Evolutionary conservation across 2,113 vertebrate species (phyloP).

Genomic region (Ailurus styani): DNA sequence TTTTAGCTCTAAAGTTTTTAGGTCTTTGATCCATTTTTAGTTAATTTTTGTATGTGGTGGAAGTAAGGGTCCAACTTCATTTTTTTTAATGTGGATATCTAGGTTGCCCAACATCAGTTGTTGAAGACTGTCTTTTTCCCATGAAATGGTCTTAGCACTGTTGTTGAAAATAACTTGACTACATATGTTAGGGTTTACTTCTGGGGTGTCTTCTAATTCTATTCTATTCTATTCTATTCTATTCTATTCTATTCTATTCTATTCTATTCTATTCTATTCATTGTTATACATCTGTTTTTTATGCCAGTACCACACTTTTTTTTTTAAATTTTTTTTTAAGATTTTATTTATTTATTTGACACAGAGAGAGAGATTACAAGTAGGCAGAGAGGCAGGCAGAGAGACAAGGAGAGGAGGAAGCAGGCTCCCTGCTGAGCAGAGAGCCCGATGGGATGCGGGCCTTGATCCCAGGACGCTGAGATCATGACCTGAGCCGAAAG

Average conservation of each 20-base stretch:
- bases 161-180: background rate
- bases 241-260: no score
- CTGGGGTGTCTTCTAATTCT: background rate
- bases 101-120: background rate
- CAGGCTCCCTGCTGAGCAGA: no score
- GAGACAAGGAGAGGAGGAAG: no score
- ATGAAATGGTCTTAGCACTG: background rate
- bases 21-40: background rate
- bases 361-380: no score
- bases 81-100: background rate
- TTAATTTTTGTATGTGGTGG: background rate
- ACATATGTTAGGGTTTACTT: background rate
- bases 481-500: no score
- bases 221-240: no score
- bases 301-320: background rate
- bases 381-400: no score
- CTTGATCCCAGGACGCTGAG: no score
- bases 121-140: background rate
- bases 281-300: background rate
- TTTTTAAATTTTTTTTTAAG: no score
- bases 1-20: background rate
- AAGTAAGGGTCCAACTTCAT: background rate
- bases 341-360: no score
- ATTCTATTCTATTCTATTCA: no score
- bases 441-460: no score